These are phyloP conservation scores for Heliocidaris tuberculata DNA, from an alignment of 35 echinoderm and acorn worm genomes.

Conservation along the genomic window DNA sequence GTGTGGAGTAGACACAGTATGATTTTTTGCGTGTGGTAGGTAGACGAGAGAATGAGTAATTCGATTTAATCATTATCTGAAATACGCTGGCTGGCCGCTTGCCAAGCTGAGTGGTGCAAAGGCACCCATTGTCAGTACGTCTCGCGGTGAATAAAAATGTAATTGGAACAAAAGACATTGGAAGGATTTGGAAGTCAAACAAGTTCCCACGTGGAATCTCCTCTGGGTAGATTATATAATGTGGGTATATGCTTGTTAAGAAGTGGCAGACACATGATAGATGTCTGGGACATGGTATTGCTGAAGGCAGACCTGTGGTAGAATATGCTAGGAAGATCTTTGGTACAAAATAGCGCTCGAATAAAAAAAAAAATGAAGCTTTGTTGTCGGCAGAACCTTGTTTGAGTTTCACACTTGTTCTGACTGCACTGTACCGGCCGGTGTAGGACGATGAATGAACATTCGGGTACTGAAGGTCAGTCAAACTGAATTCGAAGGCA, in stretches of 20 bases:
- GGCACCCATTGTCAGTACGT: slow-evolving; percentile 19
- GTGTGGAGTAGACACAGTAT: slow-evolving; percentile 10
- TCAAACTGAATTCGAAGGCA: background rate
- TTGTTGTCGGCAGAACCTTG: background rate
- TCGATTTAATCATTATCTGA: slow-evolving; percentile 41
- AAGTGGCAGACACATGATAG: background rate
- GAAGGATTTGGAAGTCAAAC: slow-evolving; percentile 10
- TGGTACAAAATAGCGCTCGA: background rate
- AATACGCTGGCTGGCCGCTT: slow-evolving; percentile 27
- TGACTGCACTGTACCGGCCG: background rate
- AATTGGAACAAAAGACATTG: slow-evolving; percentile 44
- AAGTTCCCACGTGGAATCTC: slow-evolving; percentile 35
- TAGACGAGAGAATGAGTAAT: slow-evolving; percentile 23
- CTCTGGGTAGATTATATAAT: background rate
- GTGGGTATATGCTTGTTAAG: background rate
- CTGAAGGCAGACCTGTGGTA: background rate
- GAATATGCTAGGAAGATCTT: background rate
- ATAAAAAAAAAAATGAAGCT: background rate
- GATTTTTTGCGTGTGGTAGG: slow-evolving; percentile 32
- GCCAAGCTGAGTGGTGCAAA: background rate
- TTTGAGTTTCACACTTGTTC: slow-evolving; percentile 17
- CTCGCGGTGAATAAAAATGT: slow-evolving; percentile 18
- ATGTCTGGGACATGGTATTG: background rate
- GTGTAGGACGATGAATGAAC: background rate
- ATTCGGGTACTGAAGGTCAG: background rate